Evolutionary conservation across 2,797 vertebrate genomes (phyloP).

Genomic region (Cichlasoma orientale): DNA sequence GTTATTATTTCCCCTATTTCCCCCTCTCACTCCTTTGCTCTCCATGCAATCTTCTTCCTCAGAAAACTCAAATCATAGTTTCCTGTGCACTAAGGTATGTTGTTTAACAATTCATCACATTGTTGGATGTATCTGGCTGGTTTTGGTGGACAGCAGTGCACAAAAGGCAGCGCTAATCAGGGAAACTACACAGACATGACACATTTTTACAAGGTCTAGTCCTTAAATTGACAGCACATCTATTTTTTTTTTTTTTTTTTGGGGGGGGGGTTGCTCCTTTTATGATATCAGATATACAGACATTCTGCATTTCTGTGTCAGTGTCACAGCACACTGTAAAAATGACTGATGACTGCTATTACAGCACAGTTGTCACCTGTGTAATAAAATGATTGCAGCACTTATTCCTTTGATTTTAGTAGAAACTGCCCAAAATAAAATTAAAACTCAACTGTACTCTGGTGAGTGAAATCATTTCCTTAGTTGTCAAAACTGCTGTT

Average conservation of each 20-base stretch:
- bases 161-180: neutral
- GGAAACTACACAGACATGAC: neutral
- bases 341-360: too few species aligned
- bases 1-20: slow-evolving; percentile 47
- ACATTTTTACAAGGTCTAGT: neutral
- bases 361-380: too few species aligned
- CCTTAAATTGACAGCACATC: neutral
- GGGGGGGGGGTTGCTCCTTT: too few species aligned
- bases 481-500: too few species aligned
- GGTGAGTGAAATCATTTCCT: too few species aligned
- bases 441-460: too few species aligned
- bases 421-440: too few species aligned
- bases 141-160: neutral
- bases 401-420: too few species aligned
- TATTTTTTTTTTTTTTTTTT: neutral
- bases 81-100: slow-evolving; percentile 8
- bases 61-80: slow-evolving; percentile 47
- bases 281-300: neutral
- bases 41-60: neutral
- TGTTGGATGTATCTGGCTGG: neutral
- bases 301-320: neutral
- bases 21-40: neutral
- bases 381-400: too few species aligned
- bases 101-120: slow-evolving; percentile 4
- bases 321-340: too few species aligned